phyloP scores from a whole-genome alignment of 35 echinoderm and acorn worm genomes.

The Nesometra sesokonis region DNA sequence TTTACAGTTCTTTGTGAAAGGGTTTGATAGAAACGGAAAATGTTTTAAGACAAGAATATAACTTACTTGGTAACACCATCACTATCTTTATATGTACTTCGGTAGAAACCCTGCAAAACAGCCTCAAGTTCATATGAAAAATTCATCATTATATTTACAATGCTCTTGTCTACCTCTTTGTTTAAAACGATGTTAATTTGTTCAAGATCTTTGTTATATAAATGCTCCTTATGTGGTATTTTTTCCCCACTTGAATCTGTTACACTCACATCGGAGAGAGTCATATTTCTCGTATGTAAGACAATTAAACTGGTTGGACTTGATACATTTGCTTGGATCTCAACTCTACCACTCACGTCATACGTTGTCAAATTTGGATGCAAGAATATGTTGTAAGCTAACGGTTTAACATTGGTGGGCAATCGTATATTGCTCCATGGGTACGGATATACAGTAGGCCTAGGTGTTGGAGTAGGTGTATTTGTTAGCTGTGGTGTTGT shows the following conservation, averaged over 20 bases:
- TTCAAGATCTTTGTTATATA: constrained; percentile 17
- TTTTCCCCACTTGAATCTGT: neutral
- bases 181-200: constrained; percentile 33
- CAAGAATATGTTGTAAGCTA: constrained; percentile 49
- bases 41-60: too few relatives aligned
- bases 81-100: constrained; percentile 42
- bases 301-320: constrained; percentile 27
- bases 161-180: constrained; percentile 5
- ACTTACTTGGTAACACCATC: constrained; percentile 40
- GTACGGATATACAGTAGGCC: constrained; percentile 19
- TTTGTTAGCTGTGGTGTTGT: neutral
- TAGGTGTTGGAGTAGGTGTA: neutral
- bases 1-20: too few relatives aligned
- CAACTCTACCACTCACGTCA: constrained; percentile 31
- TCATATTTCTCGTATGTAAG: constrained; percentile 57
- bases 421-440: constrained; percentile 59
- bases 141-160: constrained; percentile 3
- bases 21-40: too few relatives aligned
- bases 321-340: constrained; percentile 8
- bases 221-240: neutral
- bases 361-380: constrained; percentile 46
- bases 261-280: constrained; percentile 5
- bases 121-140: constrained; percentile 42
- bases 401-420: constrained; percentile 36
- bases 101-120: constrained; percentile 55